phyloP scores from a whole-genome alignment of 1,140 invertebrate genomes.

The Cotesia vestalis region DNA sequence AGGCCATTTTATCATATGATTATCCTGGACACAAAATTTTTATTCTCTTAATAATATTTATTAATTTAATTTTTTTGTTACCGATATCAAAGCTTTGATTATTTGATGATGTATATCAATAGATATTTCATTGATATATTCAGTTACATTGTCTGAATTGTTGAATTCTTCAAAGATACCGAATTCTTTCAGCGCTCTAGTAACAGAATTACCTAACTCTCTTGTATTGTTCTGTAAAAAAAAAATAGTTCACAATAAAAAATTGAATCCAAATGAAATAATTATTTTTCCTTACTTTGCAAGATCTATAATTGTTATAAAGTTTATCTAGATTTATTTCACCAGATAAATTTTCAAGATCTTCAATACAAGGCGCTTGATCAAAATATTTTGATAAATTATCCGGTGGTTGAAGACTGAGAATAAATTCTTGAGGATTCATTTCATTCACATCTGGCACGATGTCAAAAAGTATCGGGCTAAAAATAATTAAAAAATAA shows the following conservation, averaged over 20 bases:
- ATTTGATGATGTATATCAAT: slow-evolving; percentile 40
- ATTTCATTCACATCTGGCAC: slow-evolving; percentile 45
- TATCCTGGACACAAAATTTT: no score
- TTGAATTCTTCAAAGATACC: slow-evolving; percentile 35
- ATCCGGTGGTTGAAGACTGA: slow-evolving; percentile 44
- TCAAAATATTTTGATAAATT: slow-evolving; percentile 33
- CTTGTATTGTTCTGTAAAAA: slow-evolving; percentile 38
- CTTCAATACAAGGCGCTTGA: slow-evolving; percentile 38
- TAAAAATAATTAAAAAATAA: slow-evolving; percentile 33
- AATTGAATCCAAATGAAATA: slow-evolving; percentile 6
- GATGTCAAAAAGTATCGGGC: slow-evolving; percentile 50
- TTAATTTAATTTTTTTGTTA: slow-evolving; percentile 28
- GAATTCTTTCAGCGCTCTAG: slow-evolving; percentile 33
- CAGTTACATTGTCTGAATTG: slow-evolving; percentile 21
- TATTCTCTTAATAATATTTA: no score
- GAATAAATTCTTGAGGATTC: slow-evolving; percentile 36
- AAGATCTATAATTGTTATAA: slow-evolving; percentile 43
- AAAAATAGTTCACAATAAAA: not conserved
- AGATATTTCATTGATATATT: slow-evolving; percentile 21
- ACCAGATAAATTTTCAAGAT: slow-evolving; percentile 10
- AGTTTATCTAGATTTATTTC: slow-evolving; percentile 41
- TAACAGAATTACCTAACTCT: slow-evolving; percentile 34
- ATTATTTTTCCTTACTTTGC: slow-evolving; percentile 38
- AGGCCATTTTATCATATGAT: no score
- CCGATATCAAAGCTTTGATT: slow-evolving; percentile 42